phyloP scores from a whole-genome alignment of 2,888 invertebrate species.

The Ligdia adustata region DNA sequence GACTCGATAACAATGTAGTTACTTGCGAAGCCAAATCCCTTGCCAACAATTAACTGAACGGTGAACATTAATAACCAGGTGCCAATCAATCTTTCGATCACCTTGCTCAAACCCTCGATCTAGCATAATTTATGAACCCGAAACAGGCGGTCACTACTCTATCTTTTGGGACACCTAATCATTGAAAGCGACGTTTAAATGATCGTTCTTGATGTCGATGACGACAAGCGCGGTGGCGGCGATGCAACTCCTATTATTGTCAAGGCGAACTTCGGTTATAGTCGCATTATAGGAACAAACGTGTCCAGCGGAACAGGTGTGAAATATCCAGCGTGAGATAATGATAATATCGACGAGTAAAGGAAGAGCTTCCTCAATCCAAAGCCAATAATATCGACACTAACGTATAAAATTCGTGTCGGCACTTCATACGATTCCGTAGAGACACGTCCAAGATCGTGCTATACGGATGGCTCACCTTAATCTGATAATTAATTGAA shows the following conservation, averaged over 20 bases:
- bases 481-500: constrained; percentile 84
- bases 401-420: constrained; percentile 48
- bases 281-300: not conserved
- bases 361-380: constrained; percentile 40
- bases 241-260: constrained; percentile 28
- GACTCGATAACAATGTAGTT: constrained; percentile 57
- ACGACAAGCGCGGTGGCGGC: constrained; percentile 31
- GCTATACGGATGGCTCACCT: constrained; percentile 75
- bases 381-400: constrained; percentile 45
- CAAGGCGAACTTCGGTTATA: constrained; percentile 34
- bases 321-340: constrained; percentile 11
- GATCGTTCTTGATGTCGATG: constrained; percentile 42
- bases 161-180: constrained; percentile 46
- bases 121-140: constrained; percentile 59
- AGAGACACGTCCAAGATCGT: constrained; percentile 66
- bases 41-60: constrained; percentile 65
- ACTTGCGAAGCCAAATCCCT: constrained; percentile 39
- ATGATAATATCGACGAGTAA: constrained; percentile 25
- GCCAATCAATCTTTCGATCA: constrained; percentile 68
- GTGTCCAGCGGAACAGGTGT: constrained; percentile 4
- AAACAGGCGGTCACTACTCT: constrained; percentile 49
- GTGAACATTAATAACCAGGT: constrained; percentile 55
- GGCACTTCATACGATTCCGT: constrained; percentile 56
- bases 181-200: constrained; percentile 45
- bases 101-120: constrained; percentile 63